Evolutionary conservation across 2,797 vertebrate species (phyloP).

Genomic region (Gallinago stenura): DNA sequence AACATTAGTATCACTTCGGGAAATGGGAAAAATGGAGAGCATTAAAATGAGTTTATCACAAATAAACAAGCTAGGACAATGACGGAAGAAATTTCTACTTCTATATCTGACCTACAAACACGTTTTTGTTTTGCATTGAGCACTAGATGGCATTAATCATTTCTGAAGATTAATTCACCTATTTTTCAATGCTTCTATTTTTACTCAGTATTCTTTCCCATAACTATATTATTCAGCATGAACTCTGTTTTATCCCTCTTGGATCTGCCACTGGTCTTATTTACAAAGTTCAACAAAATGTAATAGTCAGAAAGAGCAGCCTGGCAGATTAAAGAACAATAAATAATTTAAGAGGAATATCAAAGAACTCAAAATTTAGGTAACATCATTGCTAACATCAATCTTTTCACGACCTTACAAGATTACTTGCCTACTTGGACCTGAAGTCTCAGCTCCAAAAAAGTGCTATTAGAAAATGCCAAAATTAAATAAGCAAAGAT

Average conservation of each 20-base stretch:
- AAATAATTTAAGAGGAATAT: neutral
- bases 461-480: neutral
- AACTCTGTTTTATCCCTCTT: neutral
- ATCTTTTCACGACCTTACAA: neutral
- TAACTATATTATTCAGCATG: neutral
- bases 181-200: neutral
- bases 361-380: neutral
- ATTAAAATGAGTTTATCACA: neutral
- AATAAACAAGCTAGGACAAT: neutral
- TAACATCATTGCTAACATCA: neutral
- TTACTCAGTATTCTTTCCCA: neutral
- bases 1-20: neutral
- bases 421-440: neutral
- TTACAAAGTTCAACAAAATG: neutral
- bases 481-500: neutral
- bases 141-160: neutral
- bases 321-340: neutral
- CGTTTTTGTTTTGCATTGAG: neutral
- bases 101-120: neutral
- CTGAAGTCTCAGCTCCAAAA: neutral
- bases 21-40: neutral
- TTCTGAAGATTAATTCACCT: neutral
- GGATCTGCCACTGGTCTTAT: neutral
- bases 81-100: neutral
- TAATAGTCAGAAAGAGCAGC: neutral